Conservation (phyloP, 2,888 invertebrate species). For the Chesias legatella region DNA sequence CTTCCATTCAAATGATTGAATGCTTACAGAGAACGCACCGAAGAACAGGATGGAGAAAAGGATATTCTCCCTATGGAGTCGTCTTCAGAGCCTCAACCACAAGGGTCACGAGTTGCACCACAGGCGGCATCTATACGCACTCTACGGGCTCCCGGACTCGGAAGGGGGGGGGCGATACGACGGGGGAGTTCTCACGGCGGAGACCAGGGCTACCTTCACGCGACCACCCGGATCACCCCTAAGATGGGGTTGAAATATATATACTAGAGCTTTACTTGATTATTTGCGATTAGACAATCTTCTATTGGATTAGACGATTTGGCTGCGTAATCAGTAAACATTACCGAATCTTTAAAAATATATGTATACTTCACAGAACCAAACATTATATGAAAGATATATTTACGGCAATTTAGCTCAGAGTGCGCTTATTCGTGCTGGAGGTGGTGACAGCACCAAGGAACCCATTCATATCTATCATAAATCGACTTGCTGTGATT, state of each 20-base stretch:
- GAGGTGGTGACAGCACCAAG: too few relatives aligned
- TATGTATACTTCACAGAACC: too few relatives aligned
- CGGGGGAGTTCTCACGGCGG: constrained; percentile 57
- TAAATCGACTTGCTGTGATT: too few relatives aligned
- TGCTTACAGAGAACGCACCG: constrained; percentile 39
- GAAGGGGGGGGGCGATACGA: constrained; percentile 40
- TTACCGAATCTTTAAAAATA: too few relatives aligned
- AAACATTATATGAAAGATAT: too few relatives aligned
- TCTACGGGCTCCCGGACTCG: constrained; percentile 60
- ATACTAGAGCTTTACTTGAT: constrained; percentile 16
- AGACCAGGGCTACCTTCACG: constrained; percentile 61
- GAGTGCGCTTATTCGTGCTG: constrained; percentile 2
- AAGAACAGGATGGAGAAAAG: constrained; percentile 56
- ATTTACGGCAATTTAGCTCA: too few relatives aligned
- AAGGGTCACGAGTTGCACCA: constrained; percentile 69
- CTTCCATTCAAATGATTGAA: too few relatives aligned
- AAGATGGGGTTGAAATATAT: constrained; percentile 63
- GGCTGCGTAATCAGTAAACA: neutral
- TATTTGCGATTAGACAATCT: constrained; percentile 15
- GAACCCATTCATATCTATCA: too few relatives aligned
- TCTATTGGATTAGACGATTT: constrained; percentile 13
- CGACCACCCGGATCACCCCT: constrained; percentile 73
- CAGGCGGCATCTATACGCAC: constrained; percentile 62
- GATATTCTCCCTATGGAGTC: constrained; percentile 70
- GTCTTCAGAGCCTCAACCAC: constrained; percentile 65